Base-by-base conservation (phyloP, 1,140 invertebrate species). In the Calliphora vicina region DNA sequence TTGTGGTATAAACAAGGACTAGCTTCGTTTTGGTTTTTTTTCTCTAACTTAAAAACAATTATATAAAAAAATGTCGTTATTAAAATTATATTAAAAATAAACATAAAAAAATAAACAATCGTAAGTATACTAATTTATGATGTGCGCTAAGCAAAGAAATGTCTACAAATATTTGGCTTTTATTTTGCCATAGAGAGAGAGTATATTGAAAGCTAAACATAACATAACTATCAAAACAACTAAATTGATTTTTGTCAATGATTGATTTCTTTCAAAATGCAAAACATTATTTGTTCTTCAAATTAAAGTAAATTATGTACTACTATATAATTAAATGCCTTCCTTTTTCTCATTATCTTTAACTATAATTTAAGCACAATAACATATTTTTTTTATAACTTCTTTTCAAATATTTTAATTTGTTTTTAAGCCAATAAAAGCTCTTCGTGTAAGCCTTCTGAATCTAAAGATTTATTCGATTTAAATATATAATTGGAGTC, bases 401-500 rank as follows among this genome's bases (percentile, higher is more conserved):
- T n/a, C n/a, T 42, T 35, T 27, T 73, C 25, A 27, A 73, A 73
- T 73, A 26, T 29, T 76, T 35, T 42, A 8, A 27, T 1, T 27
- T 74, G 2, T 42, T 9, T 43, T 74, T 88, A 88, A 10, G 87
- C 87, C 83, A 88, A 83, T n/a, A 88, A 83, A 27, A 89, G 85
- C 76, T 89, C 88, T 82, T 89, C 87, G 20, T 85, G 87, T 42
- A 89, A 80, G 10, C 83, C 85, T 8, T 85, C 85, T 3, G 84
- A 72, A 73, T 90, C 88, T 71, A 87, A 80, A 23, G 88, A 89
- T 78, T 89, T 89, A 83, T 90, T 90, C 4, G 87, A 88, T 76
- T 88, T 90, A 43, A 89, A 88, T 61, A 88, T 87, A 73, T 85
- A 89, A 82, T 89, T 89, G 26, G 45, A 81, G 50, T 89, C 88